Conservation (phyloP, 2,797 vertebrate species). For the Falco rusticolus region DNA sequence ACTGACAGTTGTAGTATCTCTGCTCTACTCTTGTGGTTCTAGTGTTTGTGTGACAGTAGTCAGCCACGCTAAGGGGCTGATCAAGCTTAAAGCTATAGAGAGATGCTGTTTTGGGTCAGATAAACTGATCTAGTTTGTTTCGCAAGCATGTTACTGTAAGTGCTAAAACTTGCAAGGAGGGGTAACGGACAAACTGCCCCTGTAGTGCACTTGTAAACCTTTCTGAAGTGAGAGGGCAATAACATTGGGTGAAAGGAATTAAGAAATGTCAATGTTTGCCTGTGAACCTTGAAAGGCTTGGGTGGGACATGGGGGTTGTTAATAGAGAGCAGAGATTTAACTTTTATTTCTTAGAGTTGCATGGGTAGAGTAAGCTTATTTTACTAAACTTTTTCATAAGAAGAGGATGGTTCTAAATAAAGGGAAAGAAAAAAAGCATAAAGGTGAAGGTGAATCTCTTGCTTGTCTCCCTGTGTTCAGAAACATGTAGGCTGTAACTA, state of each 20-base stretch:
- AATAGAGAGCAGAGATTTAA: background rate
- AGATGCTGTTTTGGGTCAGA: background rate
- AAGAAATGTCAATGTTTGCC: background rate
- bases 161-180: background rate
- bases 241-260: background rate
- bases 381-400: background rate
- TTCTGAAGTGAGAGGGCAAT: background rate
- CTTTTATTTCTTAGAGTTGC: background rate
- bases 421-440: background rate
- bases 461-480: background rate
- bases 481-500: background rate
- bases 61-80: background rate
- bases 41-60: background rate
- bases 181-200: background rate
- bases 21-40: background rate
- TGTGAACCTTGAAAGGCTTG: background rate
- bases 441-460: background rate
- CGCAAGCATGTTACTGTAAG: fast-evolving
- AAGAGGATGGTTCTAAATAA: background rate
- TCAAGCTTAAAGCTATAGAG: background rate
- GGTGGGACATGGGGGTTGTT: background rate
- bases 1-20: background rate
- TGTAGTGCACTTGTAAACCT: background rate
- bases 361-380: background rate
- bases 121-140: background rate